Base-by-base conservation (phyloP, 2,888 invertebrate species). In the Periphyllus acericola region DNA sequence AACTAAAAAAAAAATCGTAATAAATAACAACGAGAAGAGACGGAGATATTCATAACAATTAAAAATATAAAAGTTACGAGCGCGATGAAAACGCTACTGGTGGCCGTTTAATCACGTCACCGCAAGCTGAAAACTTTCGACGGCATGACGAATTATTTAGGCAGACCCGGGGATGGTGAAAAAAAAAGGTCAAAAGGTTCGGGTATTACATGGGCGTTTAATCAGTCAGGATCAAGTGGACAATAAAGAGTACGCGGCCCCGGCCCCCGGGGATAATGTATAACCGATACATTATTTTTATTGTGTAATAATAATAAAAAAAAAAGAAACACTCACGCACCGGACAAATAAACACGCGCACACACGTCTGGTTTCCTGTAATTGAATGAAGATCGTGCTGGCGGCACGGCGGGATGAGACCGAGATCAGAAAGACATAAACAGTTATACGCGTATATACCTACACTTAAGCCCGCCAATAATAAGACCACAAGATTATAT, bases 101-200 rank as follows among this genome's bases (percentile, higher is more conserved):
- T 72, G 71, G 79, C 72, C 86, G n/a, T 85, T 85, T 85, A 85
- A 85, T 85, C 85, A 85, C 71, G 78, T 85, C 85, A 52, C 78
- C 40, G 78, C 85, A 55, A 85, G 78, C 71, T 34, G 78, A 60
- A 79, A 71, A 76, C 66, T 84, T 66, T 78, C 78, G 52, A 71
- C 76, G 71, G 68, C 79, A 34, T 85, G 85, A 85, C 71, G 78
- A 68, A 85, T 85, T 85, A 9, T 68, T 36, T 25, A 11, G n/a
- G 19, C 66, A 0, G 9, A 19, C 19, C 21, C 68, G 68, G 40
- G 21, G 40, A 19, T 29, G 29, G 19, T 40, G 34, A 74, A 74
- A 68, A 60, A 83, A 84, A 85, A 85, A 78, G 66, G 85, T 78
- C 68, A 9, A 71, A 85, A 46, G 34, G 85, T 85, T 29, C 40